Evolutionary conservation across 2,888 invertebrate genomes (phyloP), one percentile per base, ranked within the genome.

Genomic region (Anarsia innoxiella): DNA sequence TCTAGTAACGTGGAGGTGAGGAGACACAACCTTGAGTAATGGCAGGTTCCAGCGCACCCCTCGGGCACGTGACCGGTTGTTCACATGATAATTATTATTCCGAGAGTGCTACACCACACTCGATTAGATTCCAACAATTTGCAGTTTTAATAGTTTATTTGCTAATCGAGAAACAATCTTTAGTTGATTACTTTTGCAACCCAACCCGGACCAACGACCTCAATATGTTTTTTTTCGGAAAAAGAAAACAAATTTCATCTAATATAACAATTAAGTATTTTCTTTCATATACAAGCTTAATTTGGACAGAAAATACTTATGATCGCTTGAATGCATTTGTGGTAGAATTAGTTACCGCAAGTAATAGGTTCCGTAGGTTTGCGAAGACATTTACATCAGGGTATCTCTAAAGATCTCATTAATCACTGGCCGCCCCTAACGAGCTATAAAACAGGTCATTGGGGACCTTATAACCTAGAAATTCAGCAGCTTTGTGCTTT

Each of bases 381-480:
- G 25, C n/a, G 8, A 9, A 25, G 25, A 19, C 19, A 19, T 19
- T n/a, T n/a, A 25, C 25, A 25, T 25, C 25, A n/a, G n/a, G 14
- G 25, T n/a, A 25, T 25, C 23, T 25, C 25, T 33, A 41, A 45
- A 46, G 45, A 49, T 48, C 46, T 48, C 48, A 52, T 52, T 53
- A 53, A 53, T 52, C 52, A 48, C 44, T 39, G 39, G 35, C 40
- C 41, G 40, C 42, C 38, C 35, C 45, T 54, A 49, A 44, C 46
- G 49, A 51, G 46, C 55, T 49, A 52, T 56, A 51, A 55, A 52
- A 55, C 54, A 52, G 49, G 49, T 48, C 56, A 50, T 57, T 54
- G 57, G 53, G 51, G 54, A 53, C 47, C 49, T 48, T 51, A 54
- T 56, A 54, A 57, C 50, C 53, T 56, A 57, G 53, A 57, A 56